Percentiles rank a stretch among this genome's conserved stretches.
Evolutionary conservation across 2,797 vertebrate species (phyloP).

Genomic region (Sciaenops ocellatus): DNA sequence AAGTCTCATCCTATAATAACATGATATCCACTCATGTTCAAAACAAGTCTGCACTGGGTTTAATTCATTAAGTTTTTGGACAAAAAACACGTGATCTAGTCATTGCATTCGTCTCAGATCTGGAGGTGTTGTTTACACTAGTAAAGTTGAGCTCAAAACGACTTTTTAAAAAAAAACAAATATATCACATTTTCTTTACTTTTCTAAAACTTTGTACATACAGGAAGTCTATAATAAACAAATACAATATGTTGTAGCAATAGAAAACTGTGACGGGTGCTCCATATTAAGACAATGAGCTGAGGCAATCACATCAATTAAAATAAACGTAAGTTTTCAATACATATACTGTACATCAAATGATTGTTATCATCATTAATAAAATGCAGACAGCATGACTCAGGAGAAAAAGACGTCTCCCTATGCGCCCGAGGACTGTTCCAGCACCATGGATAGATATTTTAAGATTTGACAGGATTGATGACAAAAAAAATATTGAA

Average conservation of each 20-base stretch:
- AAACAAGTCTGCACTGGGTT: not conserved
- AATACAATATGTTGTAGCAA: too few species aligned
- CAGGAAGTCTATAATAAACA: too few species aligned
- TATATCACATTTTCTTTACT: too few species aligned
- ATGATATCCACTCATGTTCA: not conserved
- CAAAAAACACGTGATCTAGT: not conserved
- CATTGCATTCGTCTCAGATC: not conserved
- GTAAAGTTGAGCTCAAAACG: not conserved
- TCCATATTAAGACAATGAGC: too few species aligned
- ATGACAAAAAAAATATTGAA: not conserved
- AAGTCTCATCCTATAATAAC: not conserved
- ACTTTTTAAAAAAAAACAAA: too few species aligned
- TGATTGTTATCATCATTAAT: not conserved
- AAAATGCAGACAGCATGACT: not conserved
- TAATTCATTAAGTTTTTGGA: not conserved
- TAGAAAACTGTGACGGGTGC: too few species aligned
- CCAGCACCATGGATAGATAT: slow-evolving; percentile 19
- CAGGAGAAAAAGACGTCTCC: too few species aligned
- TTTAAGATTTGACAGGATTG: not conserved
- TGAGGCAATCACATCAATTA: too few species aligned
- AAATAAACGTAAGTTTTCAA: not conserved
- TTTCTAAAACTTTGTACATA: not conserved
- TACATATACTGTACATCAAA: not conserved
- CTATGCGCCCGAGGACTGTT: not conserved
- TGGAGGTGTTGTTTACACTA: not conserved